A percentile compares a stretch with the other conserved stretches of the same genome.
These are phyloP conservation scores for Pristionchus japonicus DNA, from an alignment of 2,888 invertebrate genomes.

Conservation along the genomic window DNA sequence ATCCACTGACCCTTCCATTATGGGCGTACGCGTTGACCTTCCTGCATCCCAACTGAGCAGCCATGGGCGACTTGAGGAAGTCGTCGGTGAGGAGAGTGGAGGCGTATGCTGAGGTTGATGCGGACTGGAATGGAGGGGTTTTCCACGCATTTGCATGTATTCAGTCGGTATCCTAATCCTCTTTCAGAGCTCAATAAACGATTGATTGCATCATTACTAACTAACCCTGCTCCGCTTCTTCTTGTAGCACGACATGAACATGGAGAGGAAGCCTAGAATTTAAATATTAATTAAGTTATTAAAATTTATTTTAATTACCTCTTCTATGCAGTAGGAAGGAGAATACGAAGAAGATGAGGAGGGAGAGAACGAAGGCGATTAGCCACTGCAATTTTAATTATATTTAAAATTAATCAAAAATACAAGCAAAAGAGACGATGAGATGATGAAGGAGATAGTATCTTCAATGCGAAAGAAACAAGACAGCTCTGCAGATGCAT, in stretches of 20 bases:
- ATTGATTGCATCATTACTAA: not conserved
- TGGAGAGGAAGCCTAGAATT: conserved; percentile 6
- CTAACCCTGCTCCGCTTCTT: conserved; percentile 40
- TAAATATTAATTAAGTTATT: not conserved
- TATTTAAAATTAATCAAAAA: too few relatives aligned
- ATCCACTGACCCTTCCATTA: not conserved
- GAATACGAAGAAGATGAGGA: conserved; percentile 43
- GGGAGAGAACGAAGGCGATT: conserved; percentile 37
- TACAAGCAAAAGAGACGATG: too few relatives aligned
- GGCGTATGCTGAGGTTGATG: conserved; percentile 19
- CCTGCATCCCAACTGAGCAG: conserved; percentile 5
- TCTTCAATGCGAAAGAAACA: too few relatives aligned
- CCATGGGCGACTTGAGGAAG: conserved; percentile 29
- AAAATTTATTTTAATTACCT: not conserved
- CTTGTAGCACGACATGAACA: conserved; percentile 48
- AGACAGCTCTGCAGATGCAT: too few relatives aligned
- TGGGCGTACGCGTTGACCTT: conserved; percentile 12
- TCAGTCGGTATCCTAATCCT: not conserved
- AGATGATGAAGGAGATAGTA: too few relatives aligned
- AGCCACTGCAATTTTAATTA: conserved; percentile 50
- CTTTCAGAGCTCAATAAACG: not conserved
- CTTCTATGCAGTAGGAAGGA: conserved; percentile 45
- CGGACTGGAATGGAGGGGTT: not conserved
- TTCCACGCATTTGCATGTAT: too few relatives aligned
- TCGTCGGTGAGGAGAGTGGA: conserved; percentile 46